Evolutionary conservation across 2,888 invertebrate genomes (phyloP).

Genomic region (Andrena hattorfiana): DNA sequence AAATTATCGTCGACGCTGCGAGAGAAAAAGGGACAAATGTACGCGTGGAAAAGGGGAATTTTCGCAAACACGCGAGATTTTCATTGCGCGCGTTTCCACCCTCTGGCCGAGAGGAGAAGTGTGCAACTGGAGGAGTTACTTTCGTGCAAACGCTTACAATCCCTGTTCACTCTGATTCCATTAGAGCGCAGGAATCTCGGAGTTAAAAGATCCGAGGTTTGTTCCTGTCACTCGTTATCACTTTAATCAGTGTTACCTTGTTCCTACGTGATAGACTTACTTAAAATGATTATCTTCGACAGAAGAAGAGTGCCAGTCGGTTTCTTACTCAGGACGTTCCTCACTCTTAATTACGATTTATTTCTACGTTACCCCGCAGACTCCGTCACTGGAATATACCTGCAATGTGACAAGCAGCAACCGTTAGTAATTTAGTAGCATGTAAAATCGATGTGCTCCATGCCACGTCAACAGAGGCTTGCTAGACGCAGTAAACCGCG

Average conservation of each 20-base stretch:
- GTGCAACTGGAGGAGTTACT: constrained; percentile 1
- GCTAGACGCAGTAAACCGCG: background rate
- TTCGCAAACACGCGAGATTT: constrained; percentile 2
- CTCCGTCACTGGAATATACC: background rate
- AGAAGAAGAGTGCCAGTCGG: too few species aligned
- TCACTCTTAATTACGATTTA: background rate
- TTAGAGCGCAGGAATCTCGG: background rate
- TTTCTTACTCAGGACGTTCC: too few species aligned
- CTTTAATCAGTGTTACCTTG: too few species aligned
- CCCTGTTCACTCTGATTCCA: constrained; percentile 15
- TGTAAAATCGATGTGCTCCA: background rate
- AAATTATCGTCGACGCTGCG: constrained; percentile 4
- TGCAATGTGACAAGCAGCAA: background rate
- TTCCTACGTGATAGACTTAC: too few species aligned
- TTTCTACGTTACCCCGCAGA: background rate
- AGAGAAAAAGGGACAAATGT: background rate
- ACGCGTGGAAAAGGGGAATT: background rate
- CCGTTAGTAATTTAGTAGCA: background rate
- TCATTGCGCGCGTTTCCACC: background rate
- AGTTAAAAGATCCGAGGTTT: background rate
- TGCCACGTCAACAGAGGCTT: background rate
- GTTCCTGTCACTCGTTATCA: too few species aligned
- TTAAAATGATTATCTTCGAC: too few species aligned
- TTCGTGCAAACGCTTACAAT: constrained; percentile 11
- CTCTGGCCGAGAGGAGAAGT: background rate